These are phyloP conservation scores for Stenolophus ochropezus DNA, from an alignment of 2,888 invertebrate species.

Conservation along the genomic window DNA sequence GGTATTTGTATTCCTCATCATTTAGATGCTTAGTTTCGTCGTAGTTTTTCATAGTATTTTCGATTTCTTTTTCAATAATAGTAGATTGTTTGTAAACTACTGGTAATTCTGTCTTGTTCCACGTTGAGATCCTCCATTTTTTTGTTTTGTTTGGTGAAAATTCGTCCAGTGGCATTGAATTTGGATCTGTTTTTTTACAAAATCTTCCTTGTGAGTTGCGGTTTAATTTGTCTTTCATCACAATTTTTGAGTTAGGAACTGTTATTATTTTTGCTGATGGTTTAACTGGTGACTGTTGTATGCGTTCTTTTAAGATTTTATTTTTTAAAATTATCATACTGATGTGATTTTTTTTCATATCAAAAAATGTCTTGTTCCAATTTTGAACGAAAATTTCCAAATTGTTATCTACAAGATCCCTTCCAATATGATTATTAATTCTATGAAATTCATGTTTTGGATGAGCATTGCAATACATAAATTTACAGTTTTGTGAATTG, in stretches of 20 bases:
- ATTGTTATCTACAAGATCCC: neutral
- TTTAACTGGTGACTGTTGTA: conserved; percentile 7
- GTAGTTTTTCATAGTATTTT: neutral
- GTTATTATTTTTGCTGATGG: neutral
- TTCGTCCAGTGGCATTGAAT: neutral
- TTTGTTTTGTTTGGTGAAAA: neutral
- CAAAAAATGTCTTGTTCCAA: conserved; percentile 29
- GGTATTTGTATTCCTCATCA: conserved; percentile 52
- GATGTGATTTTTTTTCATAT: conserved; percentile 31
- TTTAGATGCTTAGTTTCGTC: neutral
- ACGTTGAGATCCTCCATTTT: conserved; percentile 19
- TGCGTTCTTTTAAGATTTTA: conserved; percentile 16
- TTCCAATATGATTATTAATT: neutral
- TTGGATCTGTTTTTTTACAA: neutral
- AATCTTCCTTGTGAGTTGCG: neutral
- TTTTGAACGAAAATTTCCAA: conserved; percentile 7
- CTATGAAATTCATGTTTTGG: conserved; percentile 64
- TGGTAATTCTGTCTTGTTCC: neutral
- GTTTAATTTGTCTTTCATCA: neutral
- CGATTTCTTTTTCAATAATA: neutral
- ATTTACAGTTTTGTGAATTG: conserved; percentile 60
- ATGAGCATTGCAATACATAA: conserved; percentile 68
- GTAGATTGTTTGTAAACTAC: conserved; percentile 2
- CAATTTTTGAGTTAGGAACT: neutral
- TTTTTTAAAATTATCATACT: conserved; percentile 33